Evolutionary conservation across 2,797 vertebrate species (phyloP).

Genomic region (Acanthornis magna): DNA sequence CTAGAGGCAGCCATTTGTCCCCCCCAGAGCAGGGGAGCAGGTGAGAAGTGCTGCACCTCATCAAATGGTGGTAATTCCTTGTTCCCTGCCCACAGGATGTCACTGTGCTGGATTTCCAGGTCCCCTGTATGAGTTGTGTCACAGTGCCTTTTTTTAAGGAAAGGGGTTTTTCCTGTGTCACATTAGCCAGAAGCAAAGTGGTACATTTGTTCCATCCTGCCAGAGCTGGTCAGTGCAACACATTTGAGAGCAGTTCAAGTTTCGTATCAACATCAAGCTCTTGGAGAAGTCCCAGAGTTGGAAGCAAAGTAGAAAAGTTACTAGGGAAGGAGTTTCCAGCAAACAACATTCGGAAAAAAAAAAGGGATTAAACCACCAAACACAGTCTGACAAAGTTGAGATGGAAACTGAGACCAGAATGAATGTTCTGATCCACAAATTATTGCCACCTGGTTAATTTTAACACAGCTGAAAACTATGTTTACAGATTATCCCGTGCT

Average conservation of each 20-base stretch:
- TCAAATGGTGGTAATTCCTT: not conserved
- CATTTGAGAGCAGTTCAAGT: not conserved
- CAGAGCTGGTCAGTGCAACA: not conserved
- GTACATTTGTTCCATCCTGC: not conserved
- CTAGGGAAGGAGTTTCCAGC: not conserved
- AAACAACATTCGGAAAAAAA: not conserved
- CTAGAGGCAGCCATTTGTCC: not conserved
- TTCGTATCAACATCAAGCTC: not conserved
- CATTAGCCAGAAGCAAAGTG: not conserved
- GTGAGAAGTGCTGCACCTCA: not conserved
- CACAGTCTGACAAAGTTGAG: not conserved
- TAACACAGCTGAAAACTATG: not conserved
- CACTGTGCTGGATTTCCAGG: not conserved
- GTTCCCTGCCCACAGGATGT: not conserved
- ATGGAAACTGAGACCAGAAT: not conserved
- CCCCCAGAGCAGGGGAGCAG: not conserved
- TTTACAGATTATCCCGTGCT: not conserved
- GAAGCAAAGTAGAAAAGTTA: not conserved
- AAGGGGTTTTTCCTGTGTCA: not conserved
- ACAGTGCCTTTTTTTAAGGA: not conserved
- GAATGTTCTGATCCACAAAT: not conserved
- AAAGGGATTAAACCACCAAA: not conserved
- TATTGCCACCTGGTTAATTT: not conserved
- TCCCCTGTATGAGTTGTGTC: not conserved
- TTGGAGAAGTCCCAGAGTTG: not conserved